Conservation (phyloP, 2,888 invertebrate genomes). For the Rhamnusium bicolor region DNA sequence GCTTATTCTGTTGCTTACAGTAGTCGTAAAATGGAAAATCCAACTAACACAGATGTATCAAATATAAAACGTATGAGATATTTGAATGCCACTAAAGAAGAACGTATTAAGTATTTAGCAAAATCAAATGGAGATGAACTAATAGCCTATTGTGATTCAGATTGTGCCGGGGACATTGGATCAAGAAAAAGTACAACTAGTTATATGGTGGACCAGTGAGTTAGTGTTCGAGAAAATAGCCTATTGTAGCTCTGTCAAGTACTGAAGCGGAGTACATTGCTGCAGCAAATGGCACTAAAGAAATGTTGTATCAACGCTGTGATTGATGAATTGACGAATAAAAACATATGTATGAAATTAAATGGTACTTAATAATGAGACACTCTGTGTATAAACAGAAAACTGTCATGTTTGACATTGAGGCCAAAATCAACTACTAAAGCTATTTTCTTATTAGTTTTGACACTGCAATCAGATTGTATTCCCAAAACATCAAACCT, state of each 20-base stretch:
- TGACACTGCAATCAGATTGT: too few relatives aligned
- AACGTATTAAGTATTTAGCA: too few relatives aligned
- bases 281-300: conserved; percentile 19
- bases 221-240: conserved; percentile 51
- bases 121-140: not conserved
- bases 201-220: conserved; percentile 48
- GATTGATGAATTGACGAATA: conserved; percentile 6
- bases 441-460: too few relatives aligned
- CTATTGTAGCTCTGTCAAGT: conserved; percentile 41
- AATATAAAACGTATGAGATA: too few relatives aligned
- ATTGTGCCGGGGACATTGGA: conserved; percentile 40
- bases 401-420: too few relatives aligned
- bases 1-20: not conserved
- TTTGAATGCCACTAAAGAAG: too few relatives aligned
- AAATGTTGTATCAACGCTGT: conserved; percentile 23
- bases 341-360: conserved; percentile 22
- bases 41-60: too few relatives aligned
- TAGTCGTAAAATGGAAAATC: too few relatives aligned
- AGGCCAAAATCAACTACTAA: too few relatives aligned
- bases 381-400: too few relatives aligned
- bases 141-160: conserved; percentile 31
- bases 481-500: too few relatives aligned
- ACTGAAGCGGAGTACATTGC: conserved; percentile 6
- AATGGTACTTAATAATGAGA: too few relatives aligned
- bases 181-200: conserved; percentile 44